Conservation (phyloP, 2,797 vertebrate genomes). For the Fratercula arctica region DNA sequence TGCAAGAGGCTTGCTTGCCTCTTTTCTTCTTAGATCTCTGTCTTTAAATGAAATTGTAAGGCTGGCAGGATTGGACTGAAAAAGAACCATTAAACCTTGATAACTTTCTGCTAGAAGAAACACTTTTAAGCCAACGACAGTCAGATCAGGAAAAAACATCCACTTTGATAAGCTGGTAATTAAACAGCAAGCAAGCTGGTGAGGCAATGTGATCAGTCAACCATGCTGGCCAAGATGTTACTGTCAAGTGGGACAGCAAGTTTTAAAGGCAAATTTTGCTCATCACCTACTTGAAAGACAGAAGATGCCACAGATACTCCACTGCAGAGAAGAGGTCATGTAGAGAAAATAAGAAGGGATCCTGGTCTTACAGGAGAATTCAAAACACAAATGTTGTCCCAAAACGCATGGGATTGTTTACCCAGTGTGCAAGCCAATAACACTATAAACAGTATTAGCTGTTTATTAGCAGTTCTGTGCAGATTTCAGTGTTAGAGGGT, state of each 20-base stretch:
- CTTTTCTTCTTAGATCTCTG: neutral
- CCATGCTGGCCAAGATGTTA: slow-evolving; percentile 22
- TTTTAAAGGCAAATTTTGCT: slow-evolving; percentile 27
- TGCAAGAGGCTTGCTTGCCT: neutral
- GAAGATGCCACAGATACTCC: neutral
- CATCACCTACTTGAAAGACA: neutral
- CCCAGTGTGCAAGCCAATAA: neutral
- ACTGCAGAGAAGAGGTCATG: neutral
- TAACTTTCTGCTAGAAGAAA: slow-evolving; percentile 56
- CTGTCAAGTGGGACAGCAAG: slow-evolving; percentile 30
- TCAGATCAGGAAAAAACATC: slow-evolving; percentile 2
- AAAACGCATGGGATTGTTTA: neutral
- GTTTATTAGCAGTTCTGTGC: neutral
- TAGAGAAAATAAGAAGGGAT: neutral
- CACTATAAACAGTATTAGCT: neutral
- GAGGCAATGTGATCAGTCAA: slow-evolving; percentile 31
- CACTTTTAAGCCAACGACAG: slow-evolving; percentile 22
- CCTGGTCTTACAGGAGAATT: neutral
- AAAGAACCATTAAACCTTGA: slow-evolving; percentile 32
- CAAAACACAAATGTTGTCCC: neutral
- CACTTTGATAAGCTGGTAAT: slow-evolving; percentile 53
- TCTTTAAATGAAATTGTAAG: slow-evolving; percentile 37
- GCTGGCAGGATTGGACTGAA: neutral
- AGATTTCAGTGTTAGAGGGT: neutral
- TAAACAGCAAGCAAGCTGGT: slow-evolving; percentile 45